phyloP scores from a whole-genome alignment of 2,797 vertebrate genomes.

The Crax fasciolata region DNA sequence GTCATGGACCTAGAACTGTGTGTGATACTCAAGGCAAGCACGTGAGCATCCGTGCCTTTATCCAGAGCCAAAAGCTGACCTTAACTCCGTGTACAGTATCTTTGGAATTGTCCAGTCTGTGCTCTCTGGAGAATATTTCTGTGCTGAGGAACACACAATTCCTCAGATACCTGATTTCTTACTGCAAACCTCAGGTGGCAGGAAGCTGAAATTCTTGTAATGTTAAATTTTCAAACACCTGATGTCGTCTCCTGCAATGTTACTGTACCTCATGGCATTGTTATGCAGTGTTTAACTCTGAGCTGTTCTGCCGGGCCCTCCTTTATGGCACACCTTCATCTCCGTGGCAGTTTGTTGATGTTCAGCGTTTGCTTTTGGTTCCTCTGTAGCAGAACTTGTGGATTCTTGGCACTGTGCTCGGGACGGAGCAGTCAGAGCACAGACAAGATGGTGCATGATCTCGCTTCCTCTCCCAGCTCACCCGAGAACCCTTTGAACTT shows the following conservation, averaged over 20 bases:
- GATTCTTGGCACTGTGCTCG: background rate
- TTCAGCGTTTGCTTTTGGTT: background rate
- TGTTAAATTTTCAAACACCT: background rate
- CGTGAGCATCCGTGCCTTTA: background rate
- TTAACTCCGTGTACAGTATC: background rate
- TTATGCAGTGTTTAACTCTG: conserved; percentile 55
- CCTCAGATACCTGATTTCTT: background rate
- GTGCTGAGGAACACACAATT: conserved; percentile 17
- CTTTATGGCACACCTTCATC: background rate
- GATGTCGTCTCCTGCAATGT: background rate
- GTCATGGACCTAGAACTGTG: background rate
- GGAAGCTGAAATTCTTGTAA: conserved; percentile 3
- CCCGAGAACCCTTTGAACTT: conserved; percentile 53
- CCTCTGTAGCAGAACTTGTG: background rate
- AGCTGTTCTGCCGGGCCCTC: background rate
- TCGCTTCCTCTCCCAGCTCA: conserved; percentile 42
- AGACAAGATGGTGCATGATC: conserved; percentile 59
- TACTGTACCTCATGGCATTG: conserved; percentile 42
- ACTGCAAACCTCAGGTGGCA: conserved; percentile 42
- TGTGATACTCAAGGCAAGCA: background rate
- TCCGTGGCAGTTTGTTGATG: conserved; percentile 23
- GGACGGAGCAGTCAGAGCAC: background rate
- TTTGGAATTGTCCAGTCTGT: background rate
- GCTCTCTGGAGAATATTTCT: background rate
- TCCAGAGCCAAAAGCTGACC: background rate